Conservation (phyloP, 2,888 invertebrate species). For the Hypomecis punctinalis region DNA sequence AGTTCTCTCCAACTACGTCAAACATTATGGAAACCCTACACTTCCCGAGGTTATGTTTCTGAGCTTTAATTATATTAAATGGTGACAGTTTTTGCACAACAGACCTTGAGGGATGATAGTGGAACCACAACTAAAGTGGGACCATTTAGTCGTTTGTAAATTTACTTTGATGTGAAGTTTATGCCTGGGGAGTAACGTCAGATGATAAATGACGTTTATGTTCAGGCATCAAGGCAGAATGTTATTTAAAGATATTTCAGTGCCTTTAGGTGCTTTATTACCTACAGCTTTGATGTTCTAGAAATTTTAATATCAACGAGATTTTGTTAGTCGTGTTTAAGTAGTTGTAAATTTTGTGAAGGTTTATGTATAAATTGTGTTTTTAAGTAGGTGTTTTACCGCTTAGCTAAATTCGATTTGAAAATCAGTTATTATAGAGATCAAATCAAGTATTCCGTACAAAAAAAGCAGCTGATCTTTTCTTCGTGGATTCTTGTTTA, state of each 20-base stretch:
- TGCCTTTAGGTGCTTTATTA: not conserved
- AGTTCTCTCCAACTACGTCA: not conserved
- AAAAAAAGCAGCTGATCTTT: too few species aligned
- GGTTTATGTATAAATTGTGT: too few species aligned
- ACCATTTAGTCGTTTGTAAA: constrained; percentile 18
- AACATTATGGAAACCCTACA: constrained; percentile 14
- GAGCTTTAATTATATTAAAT: constrained; percentile 31
- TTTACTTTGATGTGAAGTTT: constrained; percentile 15
- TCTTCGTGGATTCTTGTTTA: too few species aligned
- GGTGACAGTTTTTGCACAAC: constrained; percentile 31
- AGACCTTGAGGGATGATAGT: constrained; percentile 30
- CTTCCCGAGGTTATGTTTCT: constrained; percentile 25
- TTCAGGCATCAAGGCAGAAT: not conserved
- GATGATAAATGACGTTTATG: constrained; percentile 10
- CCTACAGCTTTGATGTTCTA: constrained; percentile 12
- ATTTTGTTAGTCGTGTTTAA: not conserved
- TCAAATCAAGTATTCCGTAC: too few species aligned
- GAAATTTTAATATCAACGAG: not conserved
- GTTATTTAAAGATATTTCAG: constrained; percentile 11
- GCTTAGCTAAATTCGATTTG: too few species aligned
- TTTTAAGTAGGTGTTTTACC: too few species aligned
- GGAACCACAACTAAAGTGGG: constrained; percentile 6
- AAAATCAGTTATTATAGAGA: too few species aligned
- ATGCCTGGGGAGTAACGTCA: constrained; percentile 4
- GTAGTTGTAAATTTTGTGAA: not conserved